Conservation (phyloP, 2,113 vertebrate species). For the Chlamydotis undulata region DNA sequence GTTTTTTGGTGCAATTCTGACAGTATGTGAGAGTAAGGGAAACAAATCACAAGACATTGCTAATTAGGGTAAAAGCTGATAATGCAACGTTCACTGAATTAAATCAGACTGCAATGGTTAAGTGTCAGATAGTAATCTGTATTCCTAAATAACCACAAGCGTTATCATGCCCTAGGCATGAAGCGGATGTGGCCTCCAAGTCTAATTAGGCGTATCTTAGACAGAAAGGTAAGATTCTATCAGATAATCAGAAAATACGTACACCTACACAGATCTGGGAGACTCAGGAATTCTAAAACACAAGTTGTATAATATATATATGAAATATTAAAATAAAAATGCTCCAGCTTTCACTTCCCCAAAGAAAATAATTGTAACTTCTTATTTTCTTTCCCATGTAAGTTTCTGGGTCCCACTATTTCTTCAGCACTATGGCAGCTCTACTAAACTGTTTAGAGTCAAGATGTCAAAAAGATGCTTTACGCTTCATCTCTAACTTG, state of each 20-base stretch:
- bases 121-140: not conserved
- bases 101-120: not conserved
- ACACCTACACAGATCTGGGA: not conserved
- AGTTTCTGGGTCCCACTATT: not conserved
- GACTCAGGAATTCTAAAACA: not conserved
- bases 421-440: not conserved
- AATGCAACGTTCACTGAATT: not conserved
- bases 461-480: not conserved
- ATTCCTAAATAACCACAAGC: not conserved
- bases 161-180: not conserved
- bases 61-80: not conserved
- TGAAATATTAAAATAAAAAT: not conserved
- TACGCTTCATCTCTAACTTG: not conserved
- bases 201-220: not conserved
- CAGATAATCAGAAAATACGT: not conserved
- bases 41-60: not conserved
- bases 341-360: not conserved
- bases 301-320: not conserved
- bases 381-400: not conserved
- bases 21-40: not conserved
- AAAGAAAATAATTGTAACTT: not conserved
- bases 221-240: not conserved
- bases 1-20: not conserved
- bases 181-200: not conserved
- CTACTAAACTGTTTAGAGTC: not conserved